Conservation (phyloP, 1,140 invertebrate genomes). For the Neodiprion lecontei region DNA sequence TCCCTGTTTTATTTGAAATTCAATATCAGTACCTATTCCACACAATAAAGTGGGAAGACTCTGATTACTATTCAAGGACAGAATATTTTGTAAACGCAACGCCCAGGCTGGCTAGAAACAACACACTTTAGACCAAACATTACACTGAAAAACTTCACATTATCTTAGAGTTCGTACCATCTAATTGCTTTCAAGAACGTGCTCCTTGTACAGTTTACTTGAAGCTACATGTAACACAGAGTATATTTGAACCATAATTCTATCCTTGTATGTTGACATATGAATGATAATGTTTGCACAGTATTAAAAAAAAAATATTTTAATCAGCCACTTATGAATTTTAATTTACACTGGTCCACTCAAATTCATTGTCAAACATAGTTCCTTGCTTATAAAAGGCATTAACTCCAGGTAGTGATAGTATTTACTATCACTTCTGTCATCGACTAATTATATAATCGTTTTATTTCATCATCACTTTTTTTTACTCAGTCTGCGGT, state of each 20-base stretch:
- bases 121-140: no score
- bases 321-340: background rate
- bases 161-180: no score
- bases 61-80: background rate
- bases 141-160: no score
- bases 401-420: background rate
- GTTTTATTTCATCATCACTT: conserved; percentile 21
- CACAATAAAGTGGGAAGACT: background rate
- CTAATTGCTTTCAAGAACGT: no score
- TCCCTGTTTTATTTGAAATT: background rate
- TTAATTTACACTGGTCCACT: background rate
- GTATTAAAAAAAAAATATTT: background rate
- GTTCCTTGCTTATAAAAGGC: background rate
- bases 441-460: background rate
- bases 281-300: no score
- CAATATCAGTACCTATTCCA: background rate
- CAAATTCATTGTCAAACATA: background rate
- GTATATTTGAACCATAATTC: no score
- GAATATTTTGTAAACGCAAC: background rate
- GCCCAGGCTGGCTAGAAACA: no score
- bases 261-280: no score
- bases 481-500: conserved; percentile 20
- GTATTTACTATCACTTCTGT: background rate
- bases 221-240: no score
- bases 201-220: no score